Evolutionary conservation across 2,888 invertebrate genomes (phyloP).

Genomic region (Lutraria lutraria): DNA sequence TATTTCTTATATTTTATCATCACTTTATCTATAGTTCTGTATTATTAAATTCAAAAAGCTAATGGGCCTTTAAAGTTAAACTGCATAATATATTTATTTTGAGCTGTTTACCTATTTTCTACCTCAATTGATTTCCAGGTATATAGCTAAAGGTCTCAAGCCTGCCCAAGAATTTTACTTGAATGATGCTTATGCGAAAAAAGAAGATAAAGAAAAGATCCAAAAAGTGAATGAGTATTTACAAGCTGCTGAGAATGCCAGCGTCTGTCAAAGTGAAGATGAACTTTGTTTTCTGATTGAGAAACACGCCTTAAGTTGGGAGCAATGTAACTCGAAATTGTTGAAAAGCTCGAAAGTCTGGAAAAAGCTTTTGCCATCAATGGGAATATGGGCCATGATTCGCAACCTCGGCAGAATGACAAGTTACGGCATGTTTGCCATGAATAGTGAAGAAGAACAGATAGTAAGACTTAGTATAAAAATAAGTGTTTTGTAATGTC

Average conservation of each 20-base stretch:
- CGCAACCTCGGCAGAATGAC: conserved; percentile 82
- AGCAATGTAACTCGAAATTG: conserved; percentile 91
- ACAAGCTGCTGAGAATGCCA: conserved; percentile 78
- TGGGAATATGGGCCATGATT: conserved; percentile 87
- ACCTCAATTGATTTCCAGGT: conserved; percentile 57
- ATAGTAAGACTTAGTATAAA: conserved; percentile 26
- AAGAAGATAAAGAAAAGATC: conserved; percentile 24
- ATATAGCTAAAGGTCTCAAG: conserved; percentile 78
- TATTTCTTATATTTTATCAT: too few relatives aligned
- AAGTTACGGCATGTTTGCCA: conserved; percentile 58
- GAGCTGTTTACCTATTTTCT: too few relatives aligned
- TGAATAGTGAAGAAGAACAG: conserved; percentile 56
- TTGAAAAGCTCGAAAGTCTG: conserved; percentile 90
- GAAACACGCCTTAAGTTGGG: conserved; percentile 89
- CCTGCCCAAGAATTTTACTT: conserved; percentile 74
- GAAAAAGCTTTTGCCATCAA: conserved; percentile 84
- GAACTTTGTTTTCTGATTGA: conserved; percentile 76
- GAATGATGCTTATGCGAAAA: conserved; percentile 17
- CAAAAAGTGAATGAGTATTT: conserved; percentile 70
- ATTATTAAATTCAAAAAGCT: too few relatives aligned
- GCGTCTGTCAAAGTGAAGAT: conserved; percentile 63
- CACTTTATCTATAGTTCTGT: too few relatives aligned
- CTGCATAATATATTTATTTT: too few relatives aligned
- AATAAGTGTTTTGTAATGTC: too few relatives aligned
- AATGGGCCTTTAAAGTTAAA: too few relatives aligned